phyloP scores from a whole-genome alignment of 2,888 invertebrate genomes.

The Clunio marinus region DNA sequence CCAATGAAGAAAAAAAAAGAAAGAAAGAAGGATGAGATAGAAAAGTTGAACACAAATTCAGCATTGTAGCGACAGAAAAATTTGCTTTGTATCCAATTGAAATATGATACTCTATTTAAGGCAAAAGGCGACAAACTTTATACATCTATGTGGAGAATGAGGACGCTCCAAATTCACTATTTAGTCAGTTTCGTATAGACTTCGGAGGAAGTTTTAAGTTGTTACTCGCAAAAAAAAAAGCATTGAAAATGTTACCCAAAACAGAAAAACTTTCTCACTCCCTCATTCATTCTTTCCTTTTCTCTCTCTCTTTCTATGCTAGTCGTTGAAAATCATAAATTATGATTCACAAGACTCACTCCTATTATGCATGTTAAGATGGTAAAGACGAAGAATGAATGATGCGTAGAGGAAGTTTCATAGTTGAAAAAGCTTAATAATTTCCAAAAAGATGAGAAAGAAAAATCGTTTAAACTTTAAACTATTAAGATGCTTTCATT shows the following conservation, averaged over 20 bases:
- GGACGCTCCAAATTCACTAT: neutral
- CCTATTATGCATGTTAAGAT: neutral
- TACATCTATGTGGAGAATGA: neutral
- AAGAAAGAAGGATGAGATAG: neutral
- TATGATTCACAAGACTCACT: neutral
- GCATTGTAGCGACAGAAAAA: slow-evolving; percentile 1
- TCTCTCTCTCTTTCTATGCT: no score
- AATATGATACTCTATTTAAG: slow-evolving; percentile 5
- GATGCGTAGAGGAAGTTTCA: neutral
- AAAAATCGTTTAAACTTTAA: no score
- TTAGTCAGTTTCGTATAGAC: neutral
- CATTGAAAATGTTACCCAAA: no score
- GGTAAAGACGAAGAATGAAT: neutral
- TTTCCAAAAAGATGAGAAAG: no score
- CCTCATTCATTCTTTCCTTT: no score
- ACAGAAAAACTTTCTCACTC: no score
- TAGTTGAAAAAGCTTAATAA: neutral
- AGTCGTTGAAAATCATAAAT: neutral
- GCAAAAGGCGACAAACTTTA: neutral
- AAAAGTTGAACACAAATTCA: neutral
- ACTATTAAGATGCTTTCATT: no score
- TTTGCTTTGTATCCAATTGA: slow-evolving; percentile 8
- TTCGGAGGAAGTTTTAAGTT: neutral
- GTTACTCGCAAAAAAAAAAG: neutral
- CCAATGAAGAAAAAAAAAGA: neutral